Evolutionary conservation across 2,888 invertebrate genomes (phyloP), one percentile per base, ranked within the genome.

Genomic region (Lasioglossum figueresi): DNA sequence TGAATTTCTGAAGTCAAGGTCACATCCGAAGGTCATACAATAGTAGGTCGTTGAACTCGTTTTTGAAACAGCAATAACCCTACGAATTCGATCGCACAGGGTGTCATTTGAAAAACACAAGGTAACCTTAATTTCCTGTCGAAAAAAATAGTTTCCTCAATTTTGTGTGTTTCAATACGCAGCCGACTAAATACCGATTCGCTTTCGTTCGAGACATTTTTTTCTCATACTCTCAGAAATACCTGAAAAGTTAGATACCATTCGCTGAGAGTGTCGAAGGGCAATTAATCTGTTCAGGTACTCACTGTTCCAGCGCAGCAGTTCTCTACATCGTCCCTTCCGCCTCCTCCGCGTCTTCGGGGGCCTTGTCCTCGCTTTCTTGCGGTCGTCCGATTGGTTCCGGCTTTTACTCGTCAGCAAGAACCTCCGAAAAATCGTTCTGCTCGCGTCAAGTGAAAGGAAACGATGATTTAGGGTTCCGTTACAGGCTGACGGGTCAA

Each of bases 251-350:
- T 40, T 52, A 23, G 6, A n/a, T 52, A 52, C 6, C n/a, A 48
- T 43, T 43, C 43, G 14, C 14, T 14, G 45, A 16, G 74, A 63
- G 37, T 23, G 59, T 59, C 59, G 34, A 80, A 48, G 52, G 48
- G 16, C 8, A 8, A 23, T 23, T 27, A 31, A 59, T 66, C 19
- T 79, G 40, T 52, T 8, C 2, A 52, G 8, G 8, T 82, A 73
- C 86, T 56, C 63, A 84, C 79, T 59, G 76, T 83, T 84, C 83
- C 83, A 76, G 37, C 31, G 66, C 37, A 72, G 68, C 45, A 80
- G 88, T 86, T 91, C 87, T 87, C 90, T 88, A 85, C 77, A 79
- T 81, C 84, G 86, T 72, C 78, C 56, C 43, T 83, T 82, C 63
- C 37, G 76, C 66, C 27, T 78, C 34, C 70, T 27, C 45, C 31